A percentile compares a stretch with the other conserved stretches of the same genome.
These are phyloP conservation scores for Drosophila subobscura DNA, from an alignment of 1,140 invertebrate species.

Conservation along the genomic window DNA sequence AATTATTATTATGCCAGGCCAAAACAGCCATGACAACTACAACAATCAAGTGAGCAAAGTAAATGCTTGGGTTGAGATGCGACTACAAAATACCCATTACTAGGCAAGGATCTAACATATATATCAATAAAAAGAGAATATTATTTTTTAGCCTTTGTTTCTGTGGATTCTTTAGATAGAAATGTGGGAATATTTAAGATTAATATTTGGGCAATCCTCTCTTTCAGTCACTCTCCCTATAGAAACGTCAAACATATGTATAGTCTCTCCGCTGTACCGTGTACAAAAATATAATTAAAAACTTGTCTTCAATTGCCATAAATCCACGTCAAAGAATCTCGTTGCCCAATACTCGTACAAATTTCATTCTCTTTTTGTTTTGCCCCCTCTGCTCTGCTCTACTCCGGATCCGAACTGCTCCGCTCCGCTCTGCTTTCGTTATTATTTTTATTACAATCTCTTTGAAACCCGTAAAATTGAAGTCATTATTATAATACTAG, in stretches of 20 bases:
- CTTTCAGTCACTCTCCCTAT: background rate
- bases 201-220: no score
- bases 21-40: conserved; percentile 39
- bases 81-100: no score
- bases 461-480: conserved; percentile 68
- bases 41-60: background rate
- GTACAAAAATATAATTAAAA: conserved; percentile 75
- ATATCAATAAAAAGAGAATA: no score
- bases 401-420: background rate
- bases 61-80: no score
- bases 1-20: conserved; percentile 77
- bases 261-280: background rate
- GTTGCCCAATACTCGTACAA: conserved; percentile 60
- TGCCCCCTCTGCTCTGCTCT: background rate
- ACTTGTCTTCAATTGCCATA: conserved; percentile 82
- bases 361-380: conserved; percentile 39
- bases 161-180: no score
- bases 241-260: conserved; percentile 22
- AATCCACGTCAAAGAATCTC: conserved; percentile 79
- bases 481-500: conserved; percentile 72
- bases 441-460: conserved; percentile 70
- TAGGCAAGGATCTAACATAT: no score
- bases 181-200: no score
- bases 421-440: conserved; percentile 35
- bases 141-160: no score